Evolutionary conservation across 2,797 vertebrate genomes (phyloP), one percentile per base, ranked within the genome.

Genomic region (Cynodonichthys magdalenae): DNA sequence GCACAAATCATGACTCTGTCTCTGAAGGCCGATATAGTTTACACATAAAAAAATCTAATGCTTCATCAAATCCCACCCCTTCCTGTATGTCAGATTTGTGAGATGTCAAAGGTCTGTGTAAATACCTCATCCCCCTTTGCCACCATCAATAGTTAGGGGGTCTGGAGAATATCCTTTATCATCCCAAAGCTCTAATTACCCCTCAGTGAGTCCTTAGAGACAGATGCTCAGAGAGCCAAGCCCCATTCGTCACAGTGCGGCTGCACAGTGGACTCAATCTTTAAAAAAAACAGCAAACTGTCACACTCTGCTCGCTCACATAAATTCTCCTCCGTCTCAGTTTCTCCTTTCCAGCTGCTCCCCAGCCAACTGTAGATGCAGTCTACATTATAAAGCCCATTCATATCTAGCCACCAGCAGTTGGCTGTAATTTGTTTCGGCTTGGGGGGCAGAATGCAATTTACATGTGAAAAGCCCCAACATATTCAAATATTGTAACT

Each of bases 351-450:
- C 86, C 90, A 89, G 86, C 88, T 90, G 88, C 89, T 89, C 85
- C 83, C 76, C 77, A 5, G 77, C 85, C 75, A 88, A 90, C 91
- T 91, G 90, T 91, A 92, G 84, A 84, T 87, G 82, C 88, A 84
- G 86, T 86, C 87, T 89, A 88, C 90, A 88, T 89, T 89, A 90
- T 76, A 69, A 89, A 74, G 68, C 81, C 90, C 87, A 91, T 92
- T 92, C 88, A 87, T 64, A 83, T 82, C 83, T 84, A 87, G 79
- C 86, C 88, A 88, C 88, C 85, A 91, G 88, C 88, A 90, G 86
- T 90, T 90, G 88, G 87, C 87, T 87, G 77, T 90, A 87, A 92
- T 92, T 91, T 91, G 91, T 92, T 88, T 90, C 84, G 87, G 88
- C 84, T 83, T 57, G 69, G 84, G 87, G 79, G 81, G 81, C 83